Evolutionary conservation across 2,797 vertebrate genomes (phyloP).

Genomic region (Aselliscus stoliczkanus): DNA sequence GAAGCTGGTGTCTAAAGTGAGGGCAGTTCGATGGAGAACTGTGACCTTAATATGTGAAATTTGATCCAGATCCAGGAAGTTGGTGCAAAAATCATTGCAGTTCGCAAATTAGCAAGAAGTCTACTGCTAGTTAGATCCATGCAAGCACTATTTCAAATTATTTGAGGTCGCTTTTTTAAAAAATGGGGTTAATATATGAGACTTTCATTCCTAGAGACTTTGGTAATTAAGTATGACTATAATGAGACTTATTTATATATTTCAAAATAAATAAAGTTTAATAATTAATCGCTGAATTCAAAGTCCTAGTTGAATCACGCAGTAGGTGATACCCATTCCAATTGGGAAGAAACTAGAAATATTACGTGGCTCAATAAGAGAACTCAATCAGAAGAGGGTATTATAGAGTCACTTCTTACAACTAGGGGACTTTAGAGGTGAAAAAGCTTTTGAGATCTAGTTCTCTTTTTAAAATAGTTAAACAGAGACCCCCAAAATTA

Average conservation of each 20-base stretch:
- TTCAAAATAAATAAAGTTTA: background rate
- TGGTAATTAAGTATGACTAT: background rate
- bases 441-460: background rate
- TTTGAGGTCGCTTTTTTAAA: background rate
- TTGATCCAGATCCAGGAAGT: background rate
- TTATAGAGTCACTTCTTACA: background rate
- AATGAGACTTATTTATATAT: background rate
- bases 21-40: background rate
- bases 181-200: background rate
- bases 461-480: background rate
- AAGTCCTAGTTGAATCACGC: background rate
- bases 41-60: background rate
- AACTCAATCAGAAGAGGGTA: background rate
- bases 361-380: background rate
- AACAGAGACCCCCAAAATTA: background rate
- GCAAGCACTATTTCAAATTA: background rate
- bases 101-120: background rate
- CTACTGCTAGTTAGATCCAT: background rate
- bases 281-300: background rate
- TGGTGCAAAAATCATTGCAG: background rate
- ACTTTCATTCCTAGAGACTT: background rate
- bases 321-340: background rate
- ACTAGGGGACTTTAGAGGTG: background rate
- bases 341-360: background rate
- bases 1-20: background rate